Base-by-base conservation (phyloP, 2,888 invertebrate species). In the Lissonota sp. region DNA sequence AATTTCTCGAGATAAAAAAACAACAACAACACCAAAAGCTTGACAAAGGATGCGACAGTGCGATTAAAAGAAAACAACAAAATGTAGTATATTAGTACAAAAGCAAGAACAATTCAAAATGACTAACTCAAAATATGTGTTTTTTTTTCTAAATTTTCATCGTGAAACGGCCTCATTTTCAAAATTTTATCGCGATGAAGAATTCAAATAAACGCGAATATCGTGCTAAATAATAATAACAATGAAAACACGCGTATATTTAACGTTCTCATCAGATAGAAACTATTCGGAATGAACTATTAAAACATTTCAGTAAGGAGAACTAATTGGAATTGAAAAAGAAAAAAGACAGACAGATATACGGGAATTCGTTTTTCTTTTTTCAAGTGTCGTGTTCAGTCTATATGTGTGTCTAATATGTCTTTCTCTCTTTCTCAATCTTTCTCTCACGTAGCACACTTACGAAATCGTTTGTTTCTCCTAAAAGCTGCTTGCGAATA, bases 391-490 rank as follows among this genome's bases (percentile, higher is more conserved):
- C 84, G 86, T 88, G 83, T 84, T 83, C 82, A 83, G 87, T 80
- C 86, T 86, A 88, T 89, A 89, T 84, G 86, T 84, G 87, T 88
- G 85, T 84, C 82, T 78, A 85, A 83, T 14, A 57, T 14, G 40
- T 74, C 49, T 60, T 58, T 76, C 53, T 75, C 60, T 39, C 55
- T 55, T 55, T 75, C 14, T 78, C 14, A 44, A 14, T 69, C 63
- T 87, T 85, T 85, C 83, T 74, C 16, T 89, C 84, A 87, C 86
- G 87, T 89, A 88, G 87, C 85, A 88, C 87, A 92, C 92, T 92
- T 92, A 92, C 92, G 92, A 92, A 92, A 92, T 90, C 92, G 89
- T 89, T 92, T 92, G 90, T 88, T 88, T 91, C 91, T 92, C 92
- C 92, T 89, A 90, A 91, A 91, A 88, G 92, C 92, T 92, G 92